Conservation (phyloP, 2,797 vertebrate species). For the Ptychadena robeensis region DNA sequence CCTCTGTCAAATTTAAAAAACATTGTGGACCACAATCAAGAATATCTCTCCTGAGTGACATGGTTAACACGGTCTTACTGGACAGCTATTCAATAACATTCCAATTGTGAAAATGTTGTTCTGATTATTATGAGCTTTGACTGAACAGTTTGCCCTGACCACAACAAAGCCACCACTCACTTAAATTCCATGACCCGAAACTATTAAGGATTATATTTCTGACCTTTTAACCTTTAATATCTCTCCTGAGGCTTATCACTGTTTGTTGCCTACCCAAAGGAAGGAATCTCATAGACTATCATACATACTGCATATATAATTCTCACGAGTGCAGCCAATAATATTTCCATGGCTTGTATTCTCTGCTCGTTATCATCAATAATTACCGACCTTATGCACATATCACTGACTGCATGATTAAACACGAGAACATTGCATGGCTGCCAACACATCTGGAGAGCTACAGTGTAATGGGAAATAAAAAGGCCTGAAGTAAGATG, state of each 20-base stretch:
- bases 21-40: too few relatives aligned
- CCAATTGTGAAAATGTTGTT: not conserved
- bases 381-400: constrained; percentile 39
- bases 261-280: not conserved
- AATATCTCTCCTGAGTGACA: too few relatives aligned
- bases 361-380: constrained; percentile 36
- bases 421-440: constrained; percentile 7
- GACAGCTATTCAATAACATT: too few relatives aligned
- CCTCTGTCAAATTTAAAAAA: too few relatives aligned
- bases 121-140: not conserved
- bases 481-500: not conserved
- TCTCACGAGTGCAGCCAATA: not conserved
- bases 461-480: not conserved
- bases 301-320: not conserved
- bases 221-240: not conserved
- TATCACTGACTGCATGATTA: constrained; percentile 27
- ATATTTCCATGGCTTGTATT: not conserved
- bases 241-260: not conserved
- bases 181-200: not conserved
- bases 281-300: not conserved
- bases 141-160: not conserved
- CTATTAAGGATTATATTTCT: not conserved
- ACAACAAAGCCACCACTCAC: not conserved
- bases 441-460: not conserved
- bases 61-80: too few relatives aligned